Evolutionary conservation across 1,140 invertebrate genomes (phyloP), one percentile per base, ranked within the genome.

Genomic region (Euura lappo): DNA sequence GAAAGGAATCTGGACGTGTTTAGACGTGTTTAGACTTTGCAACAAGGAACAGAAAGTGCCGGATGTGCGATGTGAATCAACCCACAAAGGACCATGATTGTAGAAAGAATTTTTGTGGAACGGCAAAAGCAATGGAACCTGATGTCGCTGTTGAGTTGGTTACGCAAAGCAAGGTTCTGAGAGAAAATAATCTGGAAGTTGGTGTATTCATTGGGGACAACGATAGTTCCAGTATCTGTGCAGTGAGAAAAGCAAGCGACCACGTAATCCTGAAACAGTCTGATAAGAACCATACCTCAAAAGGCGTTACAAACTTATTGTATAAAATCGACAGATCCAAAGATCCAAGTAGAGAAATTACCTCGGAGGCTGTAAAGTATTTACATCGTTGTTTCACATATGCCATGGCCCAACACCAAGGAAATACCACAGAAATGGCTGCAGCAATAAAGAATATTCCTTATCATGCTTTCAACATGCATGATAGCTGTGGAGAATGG

Each of bases 131-230:
- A 43, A 71, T 74, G 73, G 70, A 74, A 11, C 64, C 73, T 6
- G 69, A 68, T 43, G 44, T 66, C 6, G 74, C 71, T 5, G 51
- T 70, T 3, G 42, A 68, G 2, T 60, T 71, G 6, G 45, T 47
- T 7, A 71, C 43, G 10, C 28, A 2, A 10, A 46, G 45, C 13
- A 11, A 6, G n/a, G 11, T 43, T 28, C 74, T 75, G 8, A 70
- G 73, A 44, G 44, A 75, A 6, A 8, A 65, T 0, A 75, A 74
- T 65, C 69, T 77, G 8, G 42, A 65, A 69, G 69, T 74, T 42
- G 72, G 74, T 44, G 51, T 70, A 44, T 28, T 78, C 0, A 76
- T 79, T 67, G 75, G 72, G 13, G 78, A 79, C 60, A 75, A 78
- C 70, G 77, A 79, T 68, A 72, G 73, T 10, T 28, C 68, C 0